Percentiles rank a stretch among this genome's conserved stretches.
These are phyloP conservation scores for Amia ocellicauda DNA, from an alignment of 2,113 vertebrate genomes.

Conservation along the genomic window DNA sequence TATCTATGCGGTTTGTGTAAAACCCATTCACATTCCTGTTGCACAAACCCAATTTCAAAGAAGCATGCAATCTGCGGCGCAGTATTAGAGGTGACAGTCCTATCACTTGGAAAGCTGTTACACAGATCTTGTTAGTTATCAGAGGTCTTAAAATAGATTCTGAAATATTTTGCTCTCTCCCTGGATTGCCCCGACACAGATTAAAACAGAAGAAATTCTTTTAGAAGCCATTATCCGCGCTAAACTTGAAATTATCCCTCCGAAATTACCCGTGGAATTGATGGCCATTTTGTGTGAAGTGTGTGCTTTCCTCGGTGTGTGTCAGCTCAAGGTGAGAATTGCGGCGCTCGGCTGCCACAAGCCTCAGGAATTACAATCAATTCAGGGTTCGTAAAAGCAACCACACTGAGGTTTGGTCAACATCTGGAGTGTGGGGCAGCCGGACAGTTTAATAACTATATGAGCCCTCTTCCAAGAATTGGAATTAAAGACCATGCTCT, in stretches of 20 bases:
- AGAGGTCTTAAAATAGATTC: constrained; percentile 1
- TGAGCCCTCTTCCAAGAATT: no score
- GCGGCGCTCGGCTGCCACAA: constrained; percentile 6
- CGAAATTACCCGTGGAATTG: background rate
- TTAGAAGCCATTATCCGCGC: constrained; percentile 8
- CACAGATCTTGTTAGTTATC: constrained; percentile 18
- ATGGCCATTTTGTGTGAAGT: background rate
- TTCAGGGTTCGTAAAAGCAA: background rate
- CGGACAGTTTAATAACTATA: no score
- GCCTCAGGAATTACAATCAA: constrained; percentile 11
- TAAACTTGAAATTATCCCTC: constrained; percentile 9
- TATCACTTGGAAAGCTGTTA: constrained; percentile 16
- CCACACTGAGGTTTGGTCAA: background rate
- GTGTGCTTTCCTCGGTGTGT: background rate
- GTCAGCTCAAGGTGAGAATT: constrained; percentile 2
- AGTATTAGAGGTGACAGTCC: constrained; percentile 23
- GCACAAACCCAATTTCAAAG: constrained; percentile 5
- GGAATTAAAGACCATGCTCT: no score
- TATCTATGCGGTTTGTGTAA: constrained; percentile 17
- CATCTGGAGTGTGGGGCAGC: no score
- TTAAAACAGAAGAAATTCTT: background rate
- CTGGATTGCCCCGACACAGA: constrained; percentile 6
- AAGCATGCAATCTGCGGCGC: constrained; percentile 4
- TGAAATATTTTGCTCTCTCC: background rate
- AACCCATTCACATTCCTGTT: constrained; percentile 23